Conservation (phyloP, 1,140 invertebrate species). For the Paralvinella palmiformis region DNA sequence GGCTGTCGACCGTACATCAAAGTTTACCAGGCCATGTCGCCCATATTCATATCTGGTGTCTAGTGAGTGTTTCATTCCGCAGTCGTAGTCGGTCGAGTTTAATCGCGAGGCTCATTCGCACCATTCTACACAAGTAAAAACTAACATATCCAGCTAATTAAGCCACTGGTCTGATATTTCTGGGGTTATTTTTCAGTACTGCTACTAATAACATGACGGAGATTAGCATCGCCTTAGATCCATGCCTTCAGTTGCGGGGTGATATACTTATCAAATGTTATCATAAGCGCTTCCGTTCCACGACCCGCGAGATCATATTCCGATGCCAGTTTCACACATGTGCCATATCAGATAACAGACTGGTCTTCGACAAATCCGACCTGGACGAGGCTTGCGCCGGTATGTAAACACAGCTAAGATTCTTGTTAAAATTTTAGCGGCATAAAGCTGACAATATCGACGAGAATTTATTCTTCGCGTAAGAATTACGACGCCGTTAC, state of each 20-base stretch:
- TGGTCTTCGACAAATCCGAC: conserved; percentile 77
- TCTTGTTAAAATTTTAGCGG: too few relatives aligned
- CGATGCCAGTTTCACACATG: conserved; percentile 87
- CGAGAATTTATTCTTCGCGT: too few relatives aligned
- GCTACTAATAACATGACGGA: conserved; percentile 48
- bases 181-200: conserved; percentile 36
- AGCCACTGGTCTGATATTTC: neutral
- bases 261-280: conserved; percentile 88
- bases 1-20: conserved; percentile 71
- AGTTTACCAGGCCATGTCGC: conserved; percentile 73
- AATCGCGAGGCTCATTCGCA: too few relatives aligned
- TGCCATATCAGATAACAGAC: conserved; percentile 73
- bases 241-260: conserved; percentile 70
- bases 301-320: conserved; percentile 62
- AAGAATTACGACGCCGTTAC: too few relatives aligned
- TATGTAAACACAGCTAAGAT: conserved; percentile 48
- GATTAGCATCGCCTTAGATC: conserved; percentile 54
- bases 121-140: too few relatives aligned
- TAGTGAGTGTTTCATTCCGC: too few relatives aligned
- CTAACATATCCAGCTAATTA: too few relatives aligned
- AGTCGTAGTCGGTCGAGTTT: too few relatives aligned
- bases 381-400: conserved; percentile 76
- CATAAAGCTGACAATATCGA: too few relatives aligned
- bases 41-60: conserved; percentile 76
- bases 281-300: conserved; percentile 55